Base-by-base conservation (phyloP, 2,113 vertebrate genomes). In the Cairina moschata region DNA sequence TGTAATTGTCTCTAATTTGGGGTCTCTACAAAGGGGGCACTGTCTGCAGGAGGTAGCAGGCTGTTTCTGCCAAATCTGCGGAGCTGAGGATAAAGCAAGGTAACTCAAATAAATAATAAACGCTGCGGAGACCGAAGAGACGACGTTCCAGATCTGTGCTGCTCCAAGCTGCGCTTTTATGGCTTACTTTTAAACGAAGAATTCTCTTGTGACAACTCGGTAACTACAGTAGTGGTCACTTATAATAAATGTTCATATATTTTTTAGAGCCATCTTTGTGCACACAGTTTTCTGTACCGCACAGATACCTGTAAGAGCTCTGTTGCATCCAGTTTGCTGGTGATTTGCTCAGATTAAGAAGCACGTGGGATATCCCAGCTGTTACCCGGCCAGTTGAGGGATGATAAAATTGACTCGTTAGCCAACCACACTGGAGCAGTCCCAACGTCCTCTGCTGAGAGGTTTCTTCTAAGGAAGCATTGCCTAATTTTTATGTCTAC, bases 41-140 rank as follows among this genome's bases (percentile, higher is more conserved):
- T 93, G 89, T 95, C 87, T 93, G 63, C 18, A 1, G n/a, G 72
- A 73, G 0, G 1, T 74, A 12, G 6, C 72, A 86, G 68, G 22
- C 80, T 81, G 0, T 67, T 95, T 86, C 80, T 93, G 79, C 83
- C 26, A 60, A 83, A 83, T 75, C 86, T 90, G 92, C 76, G 54
- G 73, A 56, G 76, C 69, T 86, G 77, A 50, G 91, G 82, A 69
- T 75, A 83, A 77, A 73, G 66, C 77, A 79, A 94, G 92, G 92
- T 94, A 95, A 62, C 66, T 42, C 83, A 92, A 94, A 81, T 92
- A 92, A 92, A 89, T 95, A 84, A 91, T 79, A 84, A 92, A 84
- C 62, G 29, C 73, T 84, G 4, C 26, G 58, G 59, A 69, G 93
- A 76, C 31, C 26, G 36, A 80, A 76, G 66, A 55, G 79, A 42